Base-by-base conservation (phyloP, 1,140 invertebrate species). In the Cotesia typhae region DNA sequence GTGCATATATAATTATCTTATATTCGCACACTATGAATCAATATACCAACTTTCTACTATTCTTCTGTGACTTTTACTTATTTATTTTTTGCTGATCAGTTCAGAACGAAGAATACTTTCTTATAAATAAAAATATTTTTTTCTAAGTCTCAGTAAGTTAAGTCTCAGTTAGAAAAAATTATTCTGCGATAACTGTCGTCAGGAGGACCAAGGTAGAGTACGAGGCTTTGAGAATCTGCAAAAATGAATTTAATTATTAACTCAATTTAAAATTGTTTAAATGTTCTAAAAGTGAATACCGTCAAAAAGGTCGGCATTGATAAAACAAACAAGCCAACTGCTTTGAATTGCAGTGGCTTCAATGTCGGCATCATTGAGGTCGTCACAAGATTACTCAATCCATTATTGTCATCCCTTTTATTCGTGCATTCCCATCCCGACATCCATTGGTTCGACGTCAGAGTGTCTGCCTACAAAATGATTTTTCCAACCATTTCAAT, bases 181-280 rank as follows among this genome's bases (percentile, higher is more conserved):
- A 47, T 3, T 73, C 69, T 47, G 41, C 5, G 35, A 57, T 70
- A 28, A 74, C 67, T n/a, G 65, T 71, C 35, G 64, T 74, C 41
- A 76, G 52, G 20, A 76, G 72, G 51, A 69, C 66, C n/a, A 76
- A 76, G 41, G 74, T 72, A 4, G 72, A 74, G 37, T 76, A 76
- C 14, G 68, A 71, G 37, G 53, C 60, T 9, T 67, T 57, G 20
- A 76, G 28, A 35, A 76, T 69, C 75, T 76, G 38, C 10, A 10
- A 5, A 67, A 7, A 64, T 38, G 36, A 68, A 7, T 20, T 4
- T 41, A 7, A 9, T 47, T 47, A 9, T 47, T 47, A 9, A 9
- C 5, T 7, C 4, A 28, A 28, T 28, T 28, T 28, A 28, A 28
- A 28, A 3, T 28, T 2, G 28, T 28, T 28, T 7, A 47, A 47